Base-by-base conservation (phyloP, 2,797 vertebrate species). In the Etheostoma nigrum region DNA sequence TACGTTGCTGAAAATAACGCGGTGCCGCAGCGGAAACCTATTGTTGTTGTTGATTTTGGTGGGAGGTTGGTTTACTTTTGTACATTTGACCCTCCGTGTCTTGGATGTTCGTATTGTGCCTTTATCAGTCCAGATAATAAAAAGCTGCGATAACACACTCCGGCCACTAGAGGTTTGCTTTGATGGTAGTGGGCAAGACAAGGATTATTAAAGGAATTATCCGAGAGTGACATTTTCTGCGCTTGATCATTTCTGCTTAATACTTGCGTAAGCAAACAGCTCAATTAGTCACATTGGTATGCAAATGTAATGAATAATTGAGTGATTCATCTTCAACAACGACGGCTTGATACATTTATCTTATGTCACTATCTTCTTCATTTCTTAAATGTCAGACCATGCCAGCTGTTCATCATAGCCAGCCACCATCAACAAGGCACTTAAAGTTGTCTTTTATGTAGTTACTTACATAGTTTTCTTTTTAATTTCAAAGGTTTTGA, bases 161-260 rank as follows among this genome's bases (percentile, higher is more conserved):
- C 82, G 87, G 83, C 94, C 96, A 81, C 95, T 95, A 96, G 96
- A 94, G 94, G 95, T 93, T 92, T 86, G 88, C 86, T 80, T 59
- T 67, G 79, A 86, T 75, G 86, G 85, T 76, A 83, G 79, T 83
- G 76, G 74, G 82, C 82, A 89, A 82, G 86, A 81, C 83, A 84
- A 58, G 51, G 53, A 78, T 84, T 88, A 92, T 87, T 89, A 88
- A 79, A 92, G 85, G 83, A 88, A 81, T 85, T 76, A 80, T 83
- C 75, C 42, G 12, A 86, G 86, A 87, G 90, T 90, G 87, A 69
- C 86, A 85, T 86, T 73, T 68, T 75, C 45, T 44, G 67, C 77
- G 80, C 76, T 66, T 85, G 49, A 85, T 80, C 62, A 66, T 82
- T 80, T 72, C 23, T 83, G 59, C 81, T 83, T 45, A 69, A 67